phyloP scores from a whole-genome alignment of 1,140 invertebrate species.

The Aphaenogaster rudis region DNA sequence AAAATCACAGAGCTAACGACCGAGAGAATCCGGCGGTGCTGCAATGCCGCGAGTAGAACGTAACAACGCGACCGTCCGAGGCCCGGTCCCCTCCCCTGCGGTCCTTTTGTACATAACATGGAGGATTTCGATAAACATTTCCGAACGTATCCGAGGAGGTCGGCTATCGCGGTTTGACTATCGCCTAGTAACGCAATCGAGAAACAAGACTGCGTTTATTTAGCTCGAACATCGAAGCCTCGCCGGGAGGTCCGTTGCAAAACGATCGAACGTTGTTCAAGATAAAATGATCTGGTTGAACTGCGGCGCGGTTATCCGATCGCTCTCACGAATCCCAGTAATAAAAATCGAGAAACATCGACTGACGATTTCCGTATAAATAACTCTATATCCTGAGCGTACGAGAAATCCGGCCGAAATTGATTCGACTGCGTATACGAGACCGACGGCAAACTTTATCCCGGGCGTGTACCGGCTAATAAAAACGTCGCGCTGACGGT shows the following conservation, averaged over 20 bases:
- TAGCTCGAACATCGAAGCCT: slow-evolving; percentile 12
- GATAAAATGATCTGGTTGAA: slow-evolving; percentile 28
- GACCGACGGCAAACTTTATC: slow-evolving; percentile 32
- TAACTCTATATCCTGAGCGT: slow-evolving; percentile 8
- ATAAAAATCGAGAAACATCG: slow-evolving; percentile 3
- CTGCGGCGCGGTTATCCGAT: not conserved
- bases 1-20: slow-evolving; percentile 73
- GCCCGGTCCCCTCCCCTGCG: not conserved
- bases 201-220: slow-evolving; percentile 59
- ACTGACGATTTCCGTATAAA: slow-evolving; percentile 30
- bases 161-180: slow-evolving; percentile 49
- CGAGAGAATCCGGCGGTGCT: slow-evolving; percentile 65
- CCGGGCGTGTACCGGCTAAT: slow-evolving; percentile 40
- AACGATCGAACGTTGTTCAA: slow-evolving; percentile 40
- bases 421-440: slow-evolving; percentile 31
- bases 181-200: slow-evolving; percentile 44
- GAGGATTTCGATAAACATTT: slow-evolving; percentile 71
- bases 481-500: slow-evolving; percentile 37
- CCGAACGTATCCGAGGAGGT: slow-evolving; percentile 36
- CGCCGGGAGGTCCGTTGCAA: slow-evolving; percentile 40
- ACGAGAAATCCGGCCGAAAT: slow-evolving; percentile 27
- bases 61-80: slow-evolving; percentile 48
- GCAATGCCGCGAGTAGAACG: slow-evolving; percentile 49
- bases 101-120: slow-evolving; percentile 24
- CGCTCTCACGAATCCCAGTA: slow-evolving; percentile 3